phyloP scores from a whole-genome alignment of 2,797 vertebrate species.

The Okamejei kenojei region DNA sequence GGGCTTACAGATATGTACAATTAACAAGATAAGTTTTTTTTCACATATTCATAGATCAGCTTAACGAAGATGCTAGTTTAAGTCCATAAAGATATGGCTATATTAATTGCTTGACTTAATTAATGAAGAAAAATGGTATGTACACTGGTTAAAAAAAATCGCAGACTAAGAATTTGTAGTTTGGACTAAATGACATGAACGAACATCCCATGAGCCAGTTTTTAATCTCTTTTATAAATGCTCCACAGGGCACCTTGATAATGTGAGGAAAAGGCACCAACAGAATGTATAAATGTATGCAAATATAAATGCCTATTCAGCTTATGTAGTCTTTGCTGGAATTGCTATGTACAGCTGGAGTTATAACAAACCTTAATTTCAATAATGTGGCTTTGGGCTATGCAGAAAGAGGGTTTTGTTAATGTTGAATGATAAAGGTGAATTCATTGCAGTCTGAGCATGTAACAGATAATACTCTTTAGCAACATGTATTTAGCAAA shows the following conservation, averaged over 20 bases:
- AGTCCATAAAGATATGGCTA: neutral
- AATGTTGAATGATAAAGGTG: conserved; percentile 11
- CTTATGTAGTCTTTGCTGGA: conserved; percentile 32
- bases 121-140: conserved; percentile 29
- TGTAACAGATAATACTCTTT: conserved; percentile 19
- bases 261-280: neutral
- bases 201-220: neutral
- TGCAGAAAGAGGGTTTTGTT: neutral
- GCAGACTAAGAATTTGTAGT: neutral
- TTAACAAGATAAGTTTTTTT: neutral
- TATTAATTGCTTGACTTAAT: conserved; percentile 26
- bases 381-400: conserved; percentile 16
- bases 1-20: neutral
- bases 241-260: conserved; percentile 1
- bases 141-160: neutral
- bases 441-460: neutral
- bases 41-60: neutral
- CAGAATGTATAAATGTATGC: conserved; percentile 25
- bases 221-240: conserved; percentile 24
- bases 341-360: conserved; percentile 27
- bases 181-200: conserved; percentile 21
- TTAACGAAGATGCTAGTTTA: neutral
- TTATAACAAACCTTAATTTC: conserved; percentile 33
- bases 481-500: conserved; percentile 1
- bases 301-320: conserved; percentile 30